A percentile compares a stretch with the other conserved stretches of the same genome.
phyloP scores from a whole-genome alignment of 2,888 invertebrate species.

The Cancer borealis region DNA sequence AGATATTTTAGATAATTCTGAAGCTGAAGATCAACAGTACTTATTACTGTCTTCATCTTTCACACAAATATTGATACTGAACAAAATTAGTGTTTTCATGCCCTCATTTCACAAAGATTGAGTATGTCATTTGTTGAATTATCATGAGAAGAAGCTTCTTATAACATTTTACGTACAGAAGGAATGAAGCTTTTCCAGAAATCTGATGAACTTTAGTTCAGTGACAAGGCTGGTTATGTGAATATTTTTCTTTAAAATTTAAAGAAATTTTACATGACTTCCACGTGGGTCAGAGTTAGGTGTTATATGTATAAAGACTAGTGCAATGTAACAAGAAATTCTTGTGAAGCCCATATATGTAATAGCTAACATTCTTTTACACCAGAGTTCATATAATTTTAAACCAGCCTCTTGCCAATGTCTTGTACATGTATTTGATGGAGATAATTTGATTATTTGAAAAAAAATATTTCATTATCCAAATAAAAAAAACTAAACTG shows the following conservation, averaged over 20 bases:
- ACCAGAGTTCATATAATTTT: conserved; percentile 62
- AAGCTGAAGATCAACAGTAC: conserved; percentile 28
- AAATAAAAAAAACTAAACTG: background rate
- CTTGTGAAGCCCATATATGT: conserved; percentile 55
- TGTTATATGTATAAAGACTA: conserved; percentile 66
- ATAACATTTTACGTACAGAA: conserved; percentile 2
- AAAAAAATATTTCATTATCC: conserved; percentile 49
- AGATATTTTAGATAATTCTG: conserved; percentile 30
- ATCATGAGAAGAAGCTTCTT: conserved; percentile 46
- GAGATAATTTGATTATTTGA: conserved; percentile 72
- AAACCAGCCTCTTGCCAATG: conserved; percentile 74
- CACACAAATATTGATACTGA: conserved; percentile 35
- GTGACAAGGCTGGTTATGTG: conserved; percentile 48
- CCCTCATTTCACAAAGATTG: background rate
- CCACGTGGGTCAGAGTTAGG: conserved; percentile 54
- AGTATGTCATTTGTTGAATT: background rate
- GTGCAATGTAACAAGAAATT: conserved; percentile 54
- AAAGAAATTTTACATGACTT: conserved; percentile 61
- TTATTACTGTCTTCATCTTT: conserved; percentile 24
- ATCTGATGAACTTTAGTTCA: background rate
- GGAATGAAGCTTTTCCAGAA: background rate
- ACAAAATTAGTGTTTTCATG: conserved; percentile 42
- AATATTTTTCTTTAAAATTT: conserved; percentile 29
- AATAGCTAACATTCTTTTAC: conserved; percentile 73
- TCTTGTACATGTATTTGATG: conserved; percentile 73